These are phyloP conservation scores for Epinephelus fuscoguttatus DNA, from an alignment of 2,113 vertebrate species.

Conservation along the genomic window DNA sequence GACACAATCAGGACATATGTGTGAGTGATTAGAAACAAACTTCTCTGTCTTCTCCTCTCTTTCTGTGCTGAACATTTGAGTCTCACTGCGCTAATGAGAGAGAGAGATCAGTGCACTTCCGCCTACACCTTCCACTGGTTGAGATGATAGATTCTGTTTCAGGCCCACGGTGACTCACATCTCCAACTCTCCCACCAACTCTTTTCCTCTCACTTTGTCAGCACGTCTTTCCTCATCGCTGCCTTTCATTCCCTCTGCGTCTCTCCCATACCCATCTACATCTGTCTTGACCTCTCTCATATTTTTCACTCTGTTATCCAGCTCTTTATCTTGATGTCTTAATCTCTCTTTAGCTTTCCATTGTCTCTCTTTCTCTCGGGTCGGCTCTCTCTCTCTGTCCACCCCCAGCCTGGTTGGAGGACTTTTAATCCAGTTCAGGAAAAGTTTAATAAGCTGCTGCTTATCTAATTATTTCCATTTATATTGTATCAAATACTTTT, in stretches of 20 bases:
- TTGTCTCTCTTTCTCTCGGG: background rate
- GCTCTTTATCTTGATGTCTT: background rate
- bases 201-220: conserved; percentile 26
- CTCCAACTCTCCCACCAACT: conserved; percentile 37
- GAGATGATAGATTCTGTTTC: conserved; percentile 41
- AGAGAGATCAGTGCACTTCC: conserved; percentile 28
- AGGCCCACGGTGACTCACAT: conserved; percentile 50
- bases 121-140: conserved; percentile 56
- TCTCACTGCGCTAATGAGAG: conserved; percentile 33
- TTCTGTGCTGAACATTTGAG: conserved; percentile 37
- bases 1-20: background rate
- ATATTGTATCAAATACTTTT: background rate
- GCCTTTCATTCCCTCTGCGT: background rate
- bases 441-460: background rate
- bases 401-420: background rate
- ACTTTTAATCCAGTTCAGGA: background rate
- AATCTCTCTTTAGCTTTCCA: background rate
- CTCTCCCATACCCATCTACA: background rate
- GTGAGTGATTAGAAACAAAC: background rate
- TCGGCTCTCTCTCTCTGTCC: background rate
- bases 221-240: background rate
- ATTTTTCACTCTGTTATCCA: background rate
- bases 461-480: background rate
- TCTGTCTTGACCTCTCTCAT: too few species aligned
- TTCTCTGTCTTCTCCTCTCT: background rate